A percentile compares a stretch with the other conserved stretches of the same genome.
Evolutionary conservation across 2,113 vertebrate genomes (phyloP).

Genomic region (Pseudorhombus dupliciocellatus): DNA sequence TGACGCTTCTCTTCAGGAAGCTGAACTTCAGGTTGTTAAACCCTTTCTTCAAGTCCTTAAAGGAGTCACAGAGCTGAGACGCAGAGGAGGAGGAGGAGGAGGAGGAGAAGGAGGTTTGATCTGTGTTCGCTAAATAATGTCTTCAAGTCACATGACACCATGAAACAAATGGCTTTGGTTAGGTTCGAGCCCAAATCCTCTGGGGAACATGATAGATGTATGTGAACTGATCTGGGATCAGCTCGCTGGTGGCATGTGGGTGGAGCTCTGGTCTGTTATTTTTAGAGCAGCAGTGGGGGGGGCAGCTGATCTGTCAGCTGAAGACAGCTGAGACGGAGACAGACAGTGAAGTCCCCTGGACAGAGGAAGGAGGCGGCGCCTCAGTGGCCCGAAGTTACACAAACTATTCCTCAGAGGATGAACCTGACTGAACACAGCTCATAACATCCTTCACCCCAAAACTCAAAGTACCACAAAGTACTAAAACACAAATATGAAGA

Average conservation of each 20-base stretch:
- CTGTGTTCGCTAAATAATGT: too few species aligned
- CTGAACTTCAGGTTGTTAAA: constrained; percentile 60
- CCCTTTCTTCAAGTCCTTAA: constrained; percentile 58
- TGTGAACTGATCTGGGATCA: not conserved
- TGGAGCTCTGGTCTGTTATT: constrained; percentile 43
- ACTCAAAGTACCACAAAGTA: too few species aligned
- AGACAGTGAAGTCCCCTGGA: constrained; percentile 10
- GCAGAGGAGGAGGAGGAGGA: too few species aligned
- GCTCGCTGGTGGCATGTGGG: not conserved
- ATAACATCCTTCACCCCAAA: too few species aligned
- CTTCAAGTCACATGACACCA: too few species aligned
- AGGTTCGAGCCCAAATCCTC: not conserved
- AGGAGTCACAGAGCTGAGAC: constrained; percentile 53
- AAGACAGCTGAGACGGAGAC: constrained; percentile 40
- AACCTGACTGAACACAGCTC: too few species aligned
- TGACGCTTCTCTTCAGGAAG: constrained; percentile 56
- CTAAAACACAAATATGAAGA: too few species aligned
- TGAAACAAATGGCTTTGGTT: too few species aligned
- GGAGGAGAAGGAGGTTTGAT: too few species aligned
- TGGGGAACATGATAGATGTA: not conserved
- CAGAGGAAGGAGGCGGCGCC: not conserved
- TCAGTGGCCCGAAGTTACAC: not conserved
- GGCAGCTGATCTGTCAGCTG: constrained; percentile 43
- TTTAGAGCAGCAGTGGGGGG: constrained; percentile 46
- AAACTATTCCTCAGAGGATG: too few species aligned